Conservation (phyloP, 2,797 vertebrate genomes). For the Alosa sapidissima region DNA sequence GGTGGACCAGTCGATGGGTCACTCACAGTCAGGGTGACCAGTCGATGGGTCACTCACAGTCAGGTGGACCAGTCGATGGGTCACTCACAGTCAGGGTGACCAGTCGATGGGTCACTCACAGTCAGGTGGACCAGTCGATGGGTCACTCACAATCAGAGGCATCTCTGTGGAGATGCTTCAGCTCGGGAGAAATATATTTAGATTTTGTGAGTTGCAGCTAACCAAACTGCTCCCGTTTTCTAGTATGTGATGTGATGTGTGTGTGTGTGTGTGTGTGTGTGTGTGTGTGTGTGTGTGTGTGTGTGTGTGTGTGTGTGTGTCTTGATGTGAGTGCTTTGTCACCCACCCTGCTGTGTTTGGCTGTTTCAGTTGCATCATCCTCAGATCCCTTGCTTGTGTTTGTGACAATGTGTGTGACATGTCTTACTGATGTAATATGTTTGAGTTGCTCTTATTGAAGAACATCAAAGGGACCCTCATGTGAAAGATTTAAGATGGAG, state of each 20-base stretch:
- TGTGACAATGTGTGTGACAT: neutral
- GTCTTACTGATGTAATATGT: neutral
- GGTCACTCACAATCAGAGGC: too few relatives aligned
- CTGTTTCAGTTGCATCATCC: neutral
- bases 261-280: neutral
- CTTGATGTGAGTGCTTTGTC: neutral
- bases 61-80: too few relatives aligned
- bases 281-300: neutral
- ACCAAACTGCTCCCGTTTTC: too few relatives aligned
- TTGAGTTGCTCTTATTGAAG: neutral
- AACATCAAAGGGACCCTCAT: neutral
- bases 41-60: too few relatives aligned
- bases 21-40: too few relatives aligned
- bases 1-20: too few relatives aligned
- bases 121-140: too few relatives aligned
- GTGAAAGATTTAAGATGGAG: neutral
- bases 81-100: too few relatives aligned
- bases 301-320: too few relatives aligned
- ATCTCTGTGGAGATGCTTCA: neutral
- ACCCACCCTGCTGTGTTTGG: neutral
- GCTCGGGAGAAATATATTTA: neutral
- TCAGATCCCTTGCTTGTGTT: neutral
- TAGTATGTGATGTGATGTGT: neutral
- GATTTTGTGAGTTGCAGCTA: too few relatives aligned
- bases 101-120: too few relatives aligned